A percentile compares a stretch with the other conserved stretches of the same genome.
Conservation (phyloP, 2,888 invertebrate species). For the Drosophila kanekoi region DNA sequence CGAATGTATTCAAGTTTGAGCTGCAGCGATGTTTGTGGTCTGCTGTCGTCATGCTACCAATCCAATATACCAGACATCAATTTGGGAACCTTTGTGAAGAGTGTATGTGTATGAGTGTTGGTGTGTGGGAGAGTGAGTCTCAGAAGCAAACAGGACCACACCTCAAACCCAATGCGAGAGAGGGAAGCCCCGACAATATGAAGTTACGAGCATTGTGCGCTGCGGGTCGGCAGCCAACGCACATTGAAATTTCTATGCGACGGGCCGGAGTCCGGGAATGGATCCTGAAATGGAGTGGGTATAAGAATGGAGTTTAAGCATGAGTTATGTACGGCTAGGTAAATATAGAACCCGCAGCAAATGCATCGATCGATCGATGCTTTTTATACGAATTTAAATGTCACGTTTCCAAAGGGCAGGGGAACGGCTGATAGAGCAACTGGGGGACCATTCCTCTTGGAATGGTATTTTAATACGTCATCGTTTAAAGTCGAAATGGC, state of each 20-base stretch:
- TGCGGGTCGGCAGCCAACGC: conserved; percentile 39
- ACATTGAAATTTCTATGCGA: conserved; percentile 48
- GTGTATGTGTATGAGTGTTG: conserved; percentile 5
- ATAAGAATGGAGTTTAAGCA: conserved; percentile 55
- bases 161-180: conserved; percentile 41
- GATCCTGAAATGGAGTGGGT: conserved; percentile 8
- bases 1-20: conserved; percentile 19
- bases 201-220: conserved; percentile 50
- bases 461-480: conserved; percentile 76
- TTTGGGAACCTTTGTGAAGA: conserved; percentile 19
- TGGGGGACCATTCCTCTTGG: conserved; percentile 17
- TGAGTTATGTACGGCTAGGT: conserved; percentile 72
- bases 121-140: conserved; percentile 23
- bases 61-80: conserved; percentile 48
- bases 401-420: conserved; percentile 56
- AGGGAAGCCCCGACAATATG: conserved; percentile 39
- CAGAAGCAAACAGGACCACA: conserved; percentile 68
- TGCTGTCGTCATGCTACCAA: conserved; percentile 33
- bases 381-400: conserved; percentile 78
- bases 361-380: conserved; percentile 70
- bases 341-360: conserved; percentile 76
- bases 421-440: conserved; percentile 4
- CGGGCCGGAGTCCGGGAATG: conserved; percentile 6
- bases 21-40: conserved; percentile 50
- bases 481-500: conserved; percentile 58